phyloP scores from a whole-genome alignment of 2,797 vertebrate species.

The Gallirallus australis region DNA sequence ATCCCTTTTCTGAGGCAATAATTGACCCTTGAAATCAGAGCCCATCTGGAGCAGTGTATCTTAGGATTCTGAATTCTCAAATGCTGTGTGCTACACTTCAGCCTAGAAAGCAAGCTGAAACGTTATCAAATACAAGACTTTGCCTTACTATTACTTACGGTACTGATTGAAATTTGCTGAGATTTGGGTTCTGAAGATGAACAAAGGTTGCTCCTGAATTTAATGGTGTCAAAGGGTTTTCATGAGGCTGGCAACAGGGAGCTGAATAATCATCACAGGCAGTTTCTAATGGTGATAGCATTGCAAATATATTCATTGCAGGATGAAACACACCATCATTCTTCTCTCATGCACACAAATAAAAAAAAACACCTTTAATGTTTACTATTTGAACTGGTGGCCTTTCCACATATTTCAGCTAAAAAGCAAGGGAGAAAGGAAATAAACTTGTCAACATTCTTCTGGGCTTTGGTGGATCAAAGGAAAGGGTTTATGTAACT shows the following conservation, averaged over 20 bases:
- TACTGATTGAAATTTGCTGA: not conserved
- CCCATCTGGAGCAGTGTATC: not conserved
- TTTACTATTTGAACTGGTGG: not conserved
- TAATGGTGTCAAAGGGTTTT: not conserved
- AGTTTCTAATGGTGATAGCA: not conserved
- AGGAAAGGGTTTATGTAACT: not conserved
- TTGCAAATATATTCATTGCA: not conserved
- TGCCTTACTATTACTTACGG: not conserved
- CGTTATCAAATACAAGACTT: not conserved
- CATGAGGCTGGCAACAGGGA: not conserved
- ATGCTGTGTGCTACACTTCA: not conserved
- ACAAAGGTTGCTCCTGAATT: not conserved
- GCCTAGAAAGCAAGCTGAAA: not conserved
- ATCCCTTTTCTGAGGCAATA: not conserved
- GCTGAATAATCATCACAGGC: not conserved
- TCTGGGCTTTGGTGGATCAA: not conserved
- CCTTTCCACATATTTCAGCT: not conserved
- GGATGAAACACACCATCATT: not conserved
- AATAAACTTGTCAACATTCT: not conserved
- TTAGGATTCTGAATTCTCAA: not conserved
- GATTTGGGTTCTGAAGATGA: not conserved
- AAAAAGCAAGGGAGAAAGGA: not conserved
- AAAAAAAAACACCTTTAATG: not conserved
- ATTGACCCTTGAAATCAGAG: not conserved
- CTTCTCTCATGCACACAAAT: not conserved